Evolutionary conservation across 2,888 invertebrate species (phyloP).

Genomic region (Drosophila nigritarsus): DNA sequence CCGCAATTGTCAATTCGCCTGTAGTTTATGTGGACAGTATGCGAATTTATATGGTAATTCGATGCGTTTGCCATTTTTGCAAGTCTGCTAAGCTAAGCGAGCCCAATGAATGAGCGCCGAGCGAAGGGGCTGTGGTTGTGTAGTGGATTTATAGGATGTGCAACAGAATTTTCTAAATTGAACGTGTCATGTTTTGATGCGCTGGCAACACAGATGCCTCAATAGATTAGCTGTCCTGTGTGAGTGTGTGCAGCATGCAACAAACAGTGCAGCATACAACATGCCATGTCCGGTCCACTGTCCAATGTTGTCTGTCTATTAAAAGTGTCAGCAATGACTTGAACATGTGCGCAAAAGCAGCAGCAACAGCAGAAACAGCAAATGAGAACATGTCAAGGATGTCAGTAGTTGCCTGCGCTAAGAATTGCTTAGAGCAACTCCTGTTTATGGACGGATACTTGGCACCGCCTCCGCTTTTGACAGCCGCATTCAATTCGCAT

Average conservation of each 20-base stretch:
- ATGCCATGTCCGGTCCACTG: slow-evolving; percentile 27
- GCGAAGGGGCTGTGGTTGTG: neutral
- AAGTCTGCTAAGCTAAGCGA: slow-evolving; percentile 31
- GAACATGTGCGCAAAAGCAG: slow-evolving; percentile 36
- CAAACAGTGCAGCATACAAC: slow-evolving; percentile 20
- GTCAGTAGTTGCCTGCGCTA: slow-evolving; percentile 49
- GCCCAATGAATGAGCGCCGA: slow-evolving; percentile 27
- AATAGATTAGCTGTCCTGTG: slow-evolving; percentile 73
- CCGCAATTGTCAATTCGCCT: slow-evolving; percentile 77
- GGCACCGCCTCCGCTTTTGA: slow-evolving; percentile 26
- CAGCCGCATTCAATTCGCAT: slow-evolving; percentile 43
- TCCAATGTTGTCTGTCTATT: slow-evolving; percentile 67
- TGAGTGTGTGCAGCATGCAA: slow-evolving; percentile 45
- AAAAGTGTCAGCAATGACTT: slow-evolving; percentile 71
- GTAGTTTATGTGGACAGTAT: slow-evolving; percentile 74
- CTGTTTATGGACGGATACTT: slow-evolving; percentile 18
- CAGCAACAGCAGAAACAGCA: slow-evolving; percentile 34
- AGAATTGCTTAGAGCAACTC: slow-evolving; percentile 7
- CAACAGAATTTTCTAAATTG: slow-evolving; percentile 56
- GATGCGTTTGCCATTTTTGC: slow-evolving; percentile 55
- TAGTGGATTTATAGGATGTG: slow-evolving; percentile 13
- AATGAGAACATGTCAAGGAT: slow-evolving; percentile 62
- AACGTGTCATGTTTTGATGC: slow-evolving; percentile 71
- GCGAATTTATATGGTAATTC: slow-evolving; percentile 76
- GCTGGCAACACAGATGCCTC: slow-evolving; percentile 70